A percentile compares a stretch with the other conserved stretches of the same genome.
These are phyloP conservation scores for Opisthocomus hoazin DNA, from an alignment of 2,113 vertebrate genomes.

Conservation along the genomic window DNA sequence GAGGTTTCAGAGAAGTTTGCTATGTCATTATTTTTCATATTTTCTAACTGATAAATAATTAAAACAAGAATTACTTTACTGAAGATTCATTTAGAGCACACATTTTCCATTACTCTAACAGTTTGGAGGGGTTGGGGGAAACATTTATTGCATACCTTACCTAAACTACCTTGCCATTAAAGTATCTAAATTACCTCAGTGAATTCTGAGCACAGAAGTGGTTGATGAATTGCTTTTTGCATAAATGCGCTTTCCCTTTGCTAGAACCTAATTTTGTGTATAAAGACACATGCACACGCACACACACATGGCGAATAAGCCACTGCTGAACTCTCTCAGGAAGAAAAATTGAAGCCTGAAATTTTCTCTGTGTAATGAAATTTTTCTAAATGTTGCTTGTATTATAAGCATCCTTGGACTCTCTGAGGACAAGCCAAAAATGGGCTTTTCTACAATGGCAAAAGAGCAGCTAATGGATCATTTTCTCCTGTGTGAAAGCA, in stretches of 20 bases:
- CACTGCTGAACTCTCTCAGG: conserved; percentile 69
- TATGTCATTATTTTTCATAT: conserved; percentile 77
- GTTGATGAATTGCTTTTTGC: conserved; percentile 84
- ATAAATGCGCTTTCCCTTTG: conserved; percentile 78
- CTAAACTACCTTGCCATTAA: conserved; percentile 82
- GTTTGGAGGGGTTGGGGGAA: conserved; percentile 65
- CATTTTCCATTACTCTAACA: conserved; percentile 73
- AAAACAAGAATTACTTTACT: conserved; percentile 79
- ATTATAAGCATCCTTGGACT: conserved; percentile 63
- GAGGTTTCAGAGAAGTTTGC: conserved; percentile 66
- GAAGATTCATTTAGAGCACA: conserved; percentile 73
- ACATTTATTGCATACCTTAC: conserved; percentile 71
- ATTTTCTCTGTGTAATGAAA: conserved; percentile 74
- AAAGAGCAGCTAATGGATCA: conserved; percentile 73
- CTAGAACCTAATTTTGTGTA: conserved; percentile 75
- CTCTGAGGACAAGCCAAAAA: conserved; percentile 69
- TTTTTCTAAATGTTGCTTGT: conserved; percentile 67
- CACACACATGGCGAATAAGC: conserved; percentile 28
- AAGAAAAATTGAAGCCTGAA: conserved; percentile 75
- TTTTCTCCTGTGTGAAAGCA: conserved; percentile 54
- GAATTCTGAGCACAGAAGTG: conserved; percentile 82
- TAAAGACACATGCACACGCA: conserved; percentile 17
- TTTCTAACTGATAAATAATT: conserved; percentile 81
- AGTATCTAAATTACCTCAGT: conserved; percentile 83
- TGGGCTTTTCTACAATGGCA: conserved; percentile 53